phyloP scores from a whole-genome alignment of 2,113 vertebrate genomes.

The Lota lota region DNA sequence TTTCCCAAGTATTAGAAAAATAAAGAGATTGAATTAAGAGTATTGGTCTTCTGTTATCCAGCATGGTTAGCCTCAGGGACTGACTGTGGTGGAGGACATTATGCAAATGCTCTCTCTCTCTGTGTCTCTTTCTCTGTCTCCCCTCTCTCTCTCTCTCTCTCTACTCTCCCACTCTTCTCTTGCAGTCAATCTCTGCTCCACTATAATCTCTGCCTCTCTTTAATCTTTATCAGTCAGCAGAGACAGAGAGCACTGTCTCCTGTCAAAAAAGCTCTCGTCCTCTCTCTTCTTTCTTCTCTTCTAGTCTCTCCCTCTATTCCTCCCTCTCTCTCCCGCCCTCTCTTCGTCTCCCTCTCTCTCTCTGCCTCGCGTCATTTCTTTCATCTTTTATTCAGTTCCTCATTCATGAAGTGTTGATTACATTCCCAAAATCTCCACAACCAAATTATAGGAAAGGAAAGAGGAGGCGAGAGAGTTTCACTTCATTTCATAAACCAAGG shows the following conservation, averaged over 20 bases:
- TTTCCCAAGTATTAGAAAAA: slow-evolving; percentile 99
- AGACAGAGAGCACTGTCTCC: slow-evolving; percentile 50
- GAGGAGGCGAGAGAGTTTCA: slow-evolving; percentile 1
- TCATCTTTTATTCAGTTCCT: slow-evolving; percentile 28
- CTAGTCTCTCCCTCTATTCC: slow-evolving; percentile 9
- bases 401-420: slow-evolving; percentile 34
- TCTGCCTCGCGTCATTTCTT: slow-evolving; percentile 4
- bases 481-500: background rate
- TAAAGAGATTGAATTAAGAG: slow-evolving; percentile 99
- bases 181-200: slow-evolving; percentile 25
- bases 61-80: slow-evolving; percentile 93
- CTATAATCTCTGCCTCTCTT: slow-evolving; percentile 24
- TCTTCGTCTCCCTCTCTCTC: slow-evolving; percentile 15
- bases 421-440: slow-evolving; percentile 29
- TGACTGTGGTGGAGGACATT: slow-evolving; percentile 97
- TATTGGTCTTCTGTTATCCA: slow-evolving; percentile 98
- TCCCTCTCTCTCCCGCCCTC: slow-evolving; percentile 13
- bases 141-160: slow-evolving; percentile 71
- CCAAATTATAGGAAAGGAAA: slow-evolving; percentile 34
- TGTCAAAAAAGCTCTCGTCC: slow-evolving; percentile 31
- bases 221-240: slow-evolving; percentile 70
- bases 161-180: slow-evolving; percentile 52
- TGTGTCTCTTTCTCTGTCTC: slow-evolving; percentile 43
- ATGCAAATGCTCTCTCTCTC: slow-evolving; percentile 87
- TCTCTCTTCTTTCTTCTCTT: slow-evolving; percentile 8